These are phyloP conservation scores for Pao palembangensis DNA, from an alignment of 2,113 vertebrate species.

Conservation along the genomic window DNA sequence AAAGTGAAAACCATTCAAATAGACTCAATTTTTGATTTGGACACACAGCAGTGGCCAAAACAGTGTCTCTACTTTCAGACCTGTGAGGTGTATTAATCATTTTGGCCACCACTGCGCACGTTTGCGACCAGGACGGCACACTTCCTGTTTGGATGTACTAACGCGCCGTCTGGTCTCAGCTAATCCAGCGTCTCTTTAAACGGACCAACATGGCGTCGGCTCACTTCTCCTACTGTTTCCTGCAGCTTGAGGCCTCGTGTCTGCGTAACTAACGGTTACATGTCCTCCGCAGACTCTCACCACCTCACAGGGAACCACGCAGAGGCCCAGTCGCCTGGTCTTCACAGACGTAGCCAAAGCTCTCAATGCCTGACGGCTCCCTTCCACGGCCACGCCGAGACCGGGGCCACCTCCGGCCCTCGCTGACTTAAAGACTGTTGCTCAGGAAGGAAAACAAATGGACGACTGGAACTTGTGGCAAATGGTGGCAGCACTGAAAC, in stretches of 20 bases:
- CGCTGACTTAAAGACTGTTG: conserved; percentile 22
- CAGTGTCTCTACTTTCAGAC: no score
- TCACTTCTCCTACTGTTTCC: background rate
- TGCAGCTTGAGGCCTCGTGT: no score
- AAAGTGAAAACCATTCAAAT: no score
- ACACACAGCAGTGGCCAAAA: no score
- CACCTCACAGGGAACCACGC: conserved; percentile 82
- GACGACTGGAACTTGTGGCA: conserved; percentile 18
- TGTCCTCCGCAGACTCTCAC: conserved; percentile 78
- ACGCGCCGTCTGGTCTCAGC: background rate
- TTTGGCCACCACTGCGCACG: no score
- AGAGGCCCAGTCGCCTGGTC: conserved; percentile 93
- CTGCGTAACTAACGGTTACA: conserved; percentile 3
- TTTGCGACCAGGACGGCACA: no score
- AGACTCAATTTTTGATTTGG: no score
- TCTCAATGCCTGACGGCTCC: conserved; percentile 82
- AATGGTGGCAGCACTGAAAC: conserved; percentile 5
- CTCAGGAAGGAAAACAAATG: conserved; percentile 35
- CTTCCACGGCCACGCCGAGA: conserved; percentile 16
- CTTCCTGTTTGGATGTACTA: no score
- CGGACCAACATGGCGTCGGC: background rate
- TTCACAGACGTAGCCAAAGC: conserved; percentile 94
- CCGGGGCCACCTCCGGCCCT: background rate
- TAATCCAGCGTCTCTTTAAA: background rate
- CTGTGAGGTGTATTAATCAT: no score